Evolutionary conservation across 2,888 invertebrate species (phyloP).

Genomic region (Eretmocerus hayati): DNA sequence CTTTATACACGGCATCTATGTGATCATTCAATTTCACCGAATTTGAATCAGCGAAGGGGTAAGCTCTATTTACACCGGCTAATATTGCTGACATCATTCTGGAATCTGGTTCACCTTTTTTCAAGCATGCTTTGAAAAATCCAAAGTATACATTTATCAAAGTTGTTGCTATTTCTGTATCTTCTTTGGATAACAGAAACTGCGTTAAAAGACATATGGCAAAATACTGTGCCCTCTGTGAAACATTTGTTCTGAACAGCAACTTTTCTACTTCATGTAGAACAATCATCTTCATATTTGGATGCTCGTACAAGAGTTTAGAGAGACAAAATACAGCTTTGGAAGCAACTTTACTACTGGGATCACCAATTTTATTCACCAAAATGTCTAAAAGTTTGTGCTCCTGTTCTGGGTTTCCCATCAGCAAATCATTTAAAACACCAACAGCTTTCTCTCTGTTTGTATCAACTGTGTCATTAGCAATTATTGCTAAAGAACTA

Average conservation of each 20-base stretch:
- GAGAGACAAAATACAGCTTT: slow-evolving; percentile 80
- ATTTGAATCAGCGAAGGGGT: slow-evolving; percentile 69
- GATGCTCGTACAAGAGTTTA: slow-evolving; percentile 75
- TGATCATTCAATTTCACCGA: slow-evolving; percentile 55
- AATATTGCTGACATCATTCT: slow-evolving; percentile 78
- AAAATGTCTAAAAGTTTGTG: slow-evolving; percentile 72
- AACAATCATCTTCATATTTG: slow-evolving; percentile 86
- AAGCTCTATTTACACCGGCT: slow-evolving; percentile 76
- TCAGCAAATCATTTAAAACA: slow-evolving; percentile 66
- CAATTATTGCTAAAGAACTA: slow-evolving; percentile 62
- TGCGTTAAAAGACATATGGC: slow-evolving; percentile 87
- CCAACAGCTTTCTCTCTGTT: slow-evolving; percentile 75
- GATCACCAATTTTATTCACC: slow-evolving; percentile 95
- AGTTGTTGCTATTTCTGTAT: slow-evolving; percentile 69
- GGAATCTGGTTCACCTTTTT: slow-evolving; percentile 76
- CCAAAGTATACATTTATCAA: slow-evolving; percentile 89
- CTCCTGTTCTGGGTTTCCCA: slow-evolving; percentile 78
- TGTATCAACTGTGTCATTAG: slow-evolving; percentile 71
- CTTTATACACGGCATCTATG: slow-evolving; percentile 69
- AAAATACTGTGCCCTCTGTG: slow-evolving; percentile 83
- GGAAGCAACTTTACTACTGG: slow-evolving; percentile 78
- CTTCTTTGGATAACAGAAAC: slow-evolving; percentile 68
- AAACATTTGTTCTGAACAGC: slow-evolving; percentile 81
- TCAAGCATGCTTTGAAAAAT: slow-evolving; percentile 88
- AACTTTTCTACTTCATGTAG: slow-evolving; percentile 84